A percentile compares a stretch with the other conserved stretches of the same genome.
phyloP scores from a whole-genome alignment of 2,888 invertebrate genomes.

The Meandrusa payeni region DNA sequence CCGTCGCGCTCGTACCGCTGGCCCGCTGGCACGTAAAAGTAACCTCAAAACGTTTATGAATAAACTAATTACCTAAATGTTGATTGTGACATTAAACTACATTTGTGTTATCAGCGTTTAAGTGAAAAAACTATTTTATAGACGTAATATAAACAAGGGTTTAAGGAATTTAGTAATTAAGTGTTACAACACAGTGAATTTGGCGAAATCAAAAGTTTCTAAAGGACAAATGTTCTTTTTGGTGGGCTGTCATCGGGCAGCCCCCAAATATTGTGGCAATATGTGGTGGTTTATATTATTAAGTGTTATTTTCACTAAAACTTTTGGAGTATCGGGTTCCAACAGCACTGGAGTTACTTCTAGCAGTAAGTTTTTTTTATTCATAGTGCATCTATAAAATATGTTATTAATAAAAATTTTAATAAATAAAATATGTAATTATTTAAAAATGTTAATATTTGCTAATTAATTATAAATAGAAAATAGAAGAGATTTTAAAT shows the following conservation, averaged over 20 bases:
- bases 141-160: conserved; percentile 44
- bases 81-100: conserved; percentile 45
- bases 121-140: conserved; percentile 43
- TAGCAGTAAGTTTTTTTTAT: conserved; percentile 58
- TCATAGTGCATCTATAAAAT: conserved; percentile 2
- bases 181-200: conserved; percentile 61
- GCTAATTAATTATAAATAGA: neutral
- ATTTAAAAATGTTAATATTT: too few species aligned
- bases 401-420: too few species aligned
- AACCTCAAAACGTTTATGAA: conserved; percentile 73
- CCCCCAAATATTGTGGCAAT: conserved; percentile 74
- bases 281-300: conserved; percentile 78
- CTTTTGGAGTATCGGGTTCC: conserved; percentile 61
- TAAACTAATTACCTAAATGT: conserved; percentile 64
- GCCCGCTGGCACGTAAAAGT: conserved; percentile 76
- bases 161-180: conserved; percentile 41
- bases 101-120: conserved; percentile 54
- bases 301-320: conserved; percentile 67
- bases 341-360: conserved; percentile 53
- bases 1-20: conserved; percentile 75
- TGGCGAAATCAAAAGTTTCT: conserved; percentile 69
- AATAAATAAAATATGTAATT: too few species aligned
- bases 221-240: conserved; percentile 69
- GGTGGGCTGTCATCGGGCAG: conserved; percentile 78
- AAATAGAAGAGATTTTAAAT: too few species aligned